Evolutionary conservation across 2,113 vertebrate species (phyloP).

Genomic region (Epinephelus lanceolatus): DNA sequence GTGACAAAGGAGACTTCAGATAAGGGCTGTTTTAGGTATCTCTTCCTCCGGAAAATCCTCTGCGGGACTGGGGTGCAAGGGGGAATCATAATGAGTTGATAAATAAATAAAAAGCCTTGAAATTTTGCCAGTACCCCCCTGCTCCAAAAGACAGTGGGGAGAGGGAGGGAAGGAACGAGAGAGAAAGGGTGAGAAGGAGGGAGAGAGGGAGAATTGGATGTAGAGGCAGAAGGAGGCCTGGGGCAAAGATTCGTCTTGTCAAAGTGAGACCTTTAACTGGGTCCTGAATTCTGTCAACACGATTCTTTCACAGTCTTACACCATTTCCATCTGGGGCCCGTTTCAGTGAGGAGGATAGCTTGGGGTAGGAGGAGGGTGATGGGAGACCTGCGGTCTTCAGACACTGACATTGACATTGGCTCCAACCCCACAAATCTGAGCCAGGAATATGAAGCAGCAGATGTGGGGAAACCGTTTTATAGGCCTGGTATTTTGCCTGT

Average conservation of each 20-base stretch:
- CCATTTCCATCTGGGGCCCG: conserved; percentile 72
- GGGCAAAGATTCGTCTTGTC: conserved; percentile 80
- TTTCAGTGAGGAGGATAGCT: conserved; percentile 50
- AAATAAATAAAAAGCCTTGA: conserved; percentile 80
- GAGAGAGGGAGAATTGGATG: conserved; percentile 47
- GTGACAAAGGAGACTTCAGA: conserved; percentile 73
- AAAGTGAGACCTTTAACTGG: conserved; percentile 82
- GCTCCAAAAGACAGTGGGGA: conserved; percentile 54
- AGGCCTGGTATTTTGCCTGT: conserved; percentile 48
- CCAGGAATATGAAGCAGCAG: conserved; percentile 62
- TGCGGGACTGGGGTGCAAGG: conserved; percentile 50
- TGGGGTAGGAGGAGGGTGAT: conserved; percentile 50
- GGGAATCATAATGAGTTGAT: conserved; percentile 77
- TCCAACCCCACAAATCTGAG: conserved; percentile 48
- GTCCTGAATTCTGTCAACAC: conserved; percentile 80
- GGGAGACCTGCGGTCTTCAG: conserved; percentile 60
- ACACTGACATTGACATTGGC: conserved; percentile 70
- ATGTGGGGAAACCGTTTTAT: conserved; percentile 53
- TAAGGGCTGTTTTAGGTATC: conserved; percentile 70
- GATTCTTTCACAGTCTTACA: conserved; percentile 75
- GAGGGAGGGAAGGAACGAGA: conserved; percentile 14
- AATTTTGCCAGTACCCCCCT: conserved; percentile 61
- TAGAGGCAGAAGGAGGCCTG: conserved; percentile 61
- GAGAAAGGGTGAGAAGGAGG: conserved; percentile 15
- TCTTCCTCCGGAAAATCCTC: conserved; percentile 59